phyloP scores from a whole-genome alignment of 2,888 invertebrate genomes.

The Rhagium mordax region DNA sequence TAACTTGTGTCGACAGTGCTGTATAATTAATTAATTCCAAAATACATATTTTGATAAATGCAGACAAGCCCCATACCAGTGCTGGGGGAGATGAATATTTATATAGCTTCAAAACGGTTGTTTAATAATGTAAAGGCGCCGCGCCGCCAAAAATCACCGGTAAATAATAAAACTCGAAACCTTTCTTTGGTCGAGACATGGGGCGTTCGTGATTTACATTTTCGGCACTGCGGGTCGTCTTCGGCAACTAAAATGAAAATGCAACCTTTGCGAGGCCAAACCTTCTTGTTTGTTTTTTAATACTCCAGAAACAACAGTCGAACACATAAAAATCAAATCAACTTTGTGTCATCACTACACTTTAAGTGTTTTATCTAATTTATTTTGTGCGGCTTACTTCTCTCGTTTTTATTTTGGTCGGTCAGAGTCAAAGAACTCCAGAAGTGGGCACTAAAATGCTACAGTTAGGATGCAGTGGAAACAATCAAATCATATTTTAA shows the following conservation, averaged over 20 bases:
- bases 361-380: conserved; percentile 32
- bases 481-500: not conserved
- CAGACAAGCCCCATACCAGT: conserved; percentile 58
- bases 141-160: conserved; percentile 59
- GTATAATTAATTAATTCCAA: conserved; percentile 56
- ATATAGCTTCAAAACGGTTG: conserved; percentile 57
- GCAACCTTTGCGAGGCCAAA: conserved; percentile 58
- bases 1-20: conserved; percentile 51
- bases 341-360: conserved; percentile 34
- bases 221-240: conserved; percentile 61
- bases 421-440: not conserved
- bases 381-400: conserved; percentile 18
- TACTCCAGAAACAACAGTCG: not conserved
- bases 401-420: not conserved
- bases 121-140: conserved; percentile 60
- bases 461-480: not conserved
- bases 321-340: conserved; percentile 31
- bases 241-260: conserved; percentile 52
- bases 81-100: conserved; percentile 60
- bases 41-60: conserved; percentile 60
- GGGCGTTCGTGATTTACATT: conserved; percentile 64
- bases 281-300: conserved; percentile 51
- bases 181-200: conserved; percentile 57
- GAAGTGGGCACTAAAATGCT: not conserved
- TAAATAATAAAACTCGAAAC: conserved; percentile 59